These are phyloP conservation scores for Microcebus jonahi DNA, from an alignment of 2,113 vertebrate species.

Conservation along the genomic window DNA sequence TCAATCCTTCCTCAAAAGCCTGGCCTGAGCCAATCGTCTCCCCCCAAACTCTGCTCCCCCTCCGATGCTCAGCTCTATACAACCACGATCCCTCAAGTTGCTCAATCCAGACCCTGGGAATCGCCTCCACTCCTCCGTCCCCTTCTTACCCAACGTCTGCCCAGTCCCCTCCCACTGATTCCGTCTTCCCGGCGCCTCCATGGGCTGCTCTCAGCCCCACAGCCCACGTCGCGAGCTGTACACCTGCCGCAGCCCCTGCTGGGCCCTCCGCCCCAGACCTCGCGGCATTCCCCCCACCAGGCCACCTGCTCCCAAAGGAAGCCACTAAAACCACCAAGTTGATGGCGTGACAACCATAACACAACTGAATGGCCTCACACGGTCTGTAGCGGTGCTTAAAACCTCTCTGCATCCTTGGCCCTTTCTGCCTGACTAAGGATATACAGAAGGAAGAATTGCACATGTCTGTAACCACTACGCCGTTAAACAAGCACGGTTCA, in stretches of 20 bases:
- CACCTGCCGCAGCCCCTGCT: no score
- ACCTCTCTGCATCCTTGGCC: neutral
- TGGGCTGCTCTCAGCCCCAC: neutral
- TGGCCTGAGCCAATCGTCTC: fast-evolving
- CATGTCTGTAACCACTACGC: fast-evolving
- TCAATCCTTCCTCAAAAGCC: neutral
- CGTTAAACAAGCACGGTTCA: fast-evolving
- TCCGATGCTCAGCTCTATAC: neutral
- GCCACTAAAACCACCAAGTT: no score
- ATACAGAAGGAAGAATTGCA: fast-evolving
- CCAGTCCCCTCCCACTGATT: fast-evolving
- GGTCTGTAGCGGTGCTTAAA: neutral
- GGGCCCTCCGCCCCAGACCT: neutral
- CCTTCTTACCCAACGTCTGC: fast-evolving
- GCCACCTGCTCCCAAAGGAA: neutral
- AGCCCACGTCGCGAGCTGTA: fast-evolving
- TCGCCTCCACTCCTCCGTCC: fast-evolving
- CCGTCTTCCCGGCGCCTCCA: fast-evolving
- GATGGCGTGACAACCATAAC: fast-evolving
- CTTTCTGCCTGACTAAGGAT: fast-evolving
- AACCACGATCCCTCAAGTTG: fast-evolving
- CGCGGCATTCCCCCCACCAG: neutral
- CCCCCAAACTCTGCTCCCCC: neutral
- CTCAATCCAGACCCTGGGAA: neutral
- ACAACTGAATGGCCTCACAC: neutral